Conservation (phyloP, 2,888 invertebrate genomes). For the Aleiodes leptofemur region DNA sequence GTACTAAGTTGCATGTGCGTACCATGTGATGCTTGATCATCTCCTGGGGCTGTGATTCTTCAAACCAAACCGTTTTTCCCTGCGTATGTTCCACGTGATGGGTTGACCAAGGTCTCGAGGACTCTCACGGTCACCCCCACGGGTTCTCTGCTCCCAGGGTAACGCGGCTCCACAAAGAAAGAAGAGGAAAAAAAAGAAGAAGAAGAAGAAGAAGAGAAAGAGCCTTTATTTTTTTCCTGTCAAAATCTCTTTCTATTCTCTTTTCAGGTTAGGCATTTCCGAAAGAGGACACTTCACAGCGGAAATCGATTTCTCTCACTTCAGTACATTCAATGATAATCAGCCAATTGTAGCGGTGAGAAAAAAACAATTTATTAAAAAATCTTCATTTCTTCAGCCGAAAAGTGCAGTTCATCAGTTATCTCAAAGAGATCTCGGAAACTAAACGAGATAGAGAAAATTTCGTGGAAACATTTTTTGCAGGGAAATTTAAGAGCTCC, state of each 20-base stretch:
- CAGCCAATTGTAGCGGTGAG: neutral
- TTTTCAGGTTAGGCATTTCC: slow-evolving; percentile 29
- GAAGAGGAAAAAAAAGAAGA: too few species aligned
- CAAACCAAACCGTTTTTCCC: slow-evolving; percentile 1
- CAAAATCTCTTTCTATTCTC: slow-evolving; percentile 9
- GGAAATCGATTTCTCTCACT: slow-evolving; percentile 36
- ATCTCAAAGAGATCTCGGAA: too few species aligned
- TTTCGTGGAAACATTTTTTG: too few species aligned
- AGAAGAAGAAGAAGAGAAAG: neutral
- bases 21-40: slow-evolving; percentile 48
- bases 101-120: slow-evolving; percentile 6
- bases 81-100: neutral
- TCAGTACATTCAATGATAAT: slow-evolving; percentile 2
- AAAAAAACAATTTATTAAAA: neutral
- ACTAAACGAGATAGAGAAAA: too few species aligned
- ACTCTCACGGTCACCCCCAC: slow-evolving; percentile 30
- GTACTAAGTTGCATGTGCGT: slow-evolving; percentile 51
- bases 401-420: too few species aligned
- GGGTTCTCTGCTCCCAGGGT: neutral
- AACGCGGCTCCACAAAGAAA: slow-evolving; percentile 27
- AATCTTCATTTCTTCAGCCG: too few species aligned
- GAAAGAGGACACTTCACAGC: slow-evolving; percentile 36
- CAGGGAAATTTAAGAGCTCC: too few species aligned
- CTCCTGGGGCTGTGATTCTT: slow-evolving; percentile 8
- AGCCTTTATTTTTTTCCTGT: slow-evolving; percentile 13